Percentiles rank a stretch among this genome's conserved stretches.
These are phyloP conservation scores for Gymnothorax reevesii DNA, from an alignment of 2,797 vertebrate species.

Conservation along the genomic window DNA sequence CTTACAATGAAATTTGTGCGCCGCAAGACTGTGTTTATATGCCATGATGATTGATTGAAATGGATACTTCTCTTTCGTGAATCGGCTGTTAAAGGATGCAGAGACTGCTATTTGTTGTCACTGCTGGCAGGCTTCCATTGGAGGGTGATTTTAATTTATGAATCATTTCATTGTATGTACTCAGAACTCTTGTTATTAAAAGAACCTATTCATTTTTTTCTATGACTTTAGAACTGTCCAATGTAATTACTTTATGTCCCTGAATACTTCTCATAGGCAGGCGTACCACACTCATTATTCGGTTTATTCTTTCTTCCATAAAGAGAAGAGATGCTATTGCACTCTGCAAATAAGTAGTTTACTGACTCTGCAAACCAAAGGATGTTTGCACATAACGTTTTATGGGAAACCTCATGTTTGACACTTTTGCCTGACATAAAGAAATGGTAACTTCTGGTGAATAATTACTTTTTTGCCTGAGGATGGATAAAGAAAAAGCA, in stretches of 20 bases:
- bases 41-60: not conserved
- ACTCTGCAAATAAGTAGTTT: not conserved
- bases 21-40: not conserved
- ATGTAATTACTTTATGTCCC: slow-evolving; percentile 45
- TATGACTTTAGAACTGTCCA: slow-evolving; percentile 40
- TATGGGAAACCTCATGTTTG: not conserved
- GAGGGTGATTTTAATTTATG: slow-evolving; percentile 31
- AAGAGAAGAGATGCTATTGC: not conserved
- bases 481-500: slow-evolving; percentile 24
- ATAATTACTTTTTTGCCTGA: slow-evolving; percentile 3
- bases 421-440: not conserved
- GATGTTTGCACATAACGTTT: slow-evolving; percentile 26
- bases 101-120: slow-evolving; percentile 28
- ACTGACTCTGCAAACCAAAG: slow-evolving; percentile 15
- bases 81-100: not conserved
- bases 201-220: slow-evolving; percentile 52
- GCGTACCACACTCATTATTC: not conserved
- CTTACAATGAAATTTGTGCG: not conserved
- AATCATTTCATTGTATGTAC: not conserved
- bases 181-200: slow-evolving; percentile 46
- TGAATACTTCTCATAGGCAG: slow-evolving; percentile 36
- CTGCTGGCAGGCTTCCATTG: slow-evolving; percentile 42
- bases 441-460: not conserved
- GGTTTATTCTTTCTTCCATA: not conserved
- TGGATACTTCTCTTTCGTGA: not conserved